Evolutionary conservation across 2,888 invertebrate genomes (phyloP), one percentile per base, ranked within the genome.

Genomic region (Didymodactylos carnosus): DNA sequence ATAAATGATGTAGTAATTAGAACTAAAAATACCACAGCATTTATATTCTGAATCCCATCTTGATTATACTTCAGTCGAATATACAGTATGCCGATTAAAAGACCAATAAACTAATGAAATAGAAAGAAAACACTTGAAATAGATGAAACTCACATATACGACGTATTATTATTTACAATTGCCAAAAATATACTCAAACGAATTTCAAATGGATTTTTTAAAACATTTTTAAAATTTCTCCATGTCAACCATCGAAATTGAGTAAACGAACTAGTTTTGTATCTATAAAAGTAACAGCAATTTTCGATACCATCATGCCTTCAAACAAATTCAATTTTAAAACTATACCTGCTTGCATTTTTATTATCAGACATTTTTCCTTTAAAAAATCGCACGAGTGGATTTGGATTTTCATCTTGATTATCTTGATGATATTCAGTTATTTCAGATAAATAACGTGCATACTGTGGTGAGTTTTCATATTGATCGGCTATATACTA

Each of bases 101-200:
- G 13, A 43, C 69, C 49, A 25, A 75, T 62, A 13, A 75, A 72
- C 43, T 75, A 93, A 88, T 82, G 92, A 94, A 73, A 94, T 86
- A 39, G 90, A 91, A 62, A 94, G 11, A 3, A 40, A 3, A 2
- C 11, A 27, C 62, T 1, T 27, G 40, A 27, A 53, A 19, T 16
- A 19, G 39, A 39, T 39, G 29, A 41, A 71, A 46, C 14, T 29
- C 27, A 72, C 8, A n/a, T n/a, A 39, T 35, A 11, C 23, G 16
- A 29, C 11, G 25, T 11, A 8, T 27, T 41, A 39, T 6, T 62
- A n/a, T 23, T 27, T 49, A 94, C 94, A 79, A 92, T 86, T 29
- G 92, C 91, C 84, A 95, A 94, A 46, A 91, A 82, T 77, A 93
- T 84, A 77, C 94, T 87, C 77, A 94, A 91, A 88, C 89, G 89